Evolutionary conservation across 2,888 invertebrate genomes (phyloP).

Genomic region (Ophioninae sp.): DNA sequence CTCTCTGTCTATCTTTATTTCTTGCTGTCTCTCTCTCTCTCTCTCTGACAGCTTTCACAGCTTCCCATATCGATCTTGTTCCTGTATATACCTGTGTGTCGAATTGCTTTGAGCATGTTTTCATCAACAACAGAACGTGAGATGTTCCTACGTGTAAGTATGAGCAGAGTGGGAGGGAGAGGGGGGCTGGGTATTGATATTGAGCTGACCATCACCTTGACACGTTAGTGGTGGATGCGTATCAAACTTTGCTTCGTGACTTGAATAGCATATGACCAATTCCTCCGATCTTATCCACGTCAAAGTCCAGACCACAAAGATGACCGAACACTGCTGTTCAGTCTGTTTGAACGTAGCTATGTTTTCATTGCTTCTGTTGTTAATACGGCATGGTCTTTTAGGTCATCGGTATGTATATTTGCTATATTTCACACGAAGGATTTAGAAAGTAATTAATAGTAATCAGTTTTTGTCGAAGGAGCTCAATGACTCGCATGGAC

Average conservation of each 20-base stretch:
- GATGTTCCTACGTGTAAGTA: conserved; percentile 2
- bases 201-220: conserved; percentile 9
- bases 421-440: not conserved
- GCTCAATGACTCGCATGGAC: not conserved
- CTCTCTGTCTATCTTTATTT: not conserved
- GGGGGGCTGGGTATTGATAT: not conserved
- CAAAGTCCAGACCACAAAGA: not conserved
- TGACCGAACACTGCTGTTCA: not conserved
- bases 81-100: conserved; percentile 18
- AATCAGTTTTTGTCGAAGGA: not conserved
- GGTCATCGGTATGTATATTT: too few relatives aligned
- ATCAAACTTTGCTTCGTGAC: not conserved
- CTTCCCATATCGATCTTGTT: conserved; percentile 3
- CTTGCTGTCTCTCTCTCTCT: conserved; percentile 6
- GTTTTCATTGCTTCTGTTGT: not conserved
- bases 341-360: not conserved
- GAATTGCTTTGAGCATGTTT: conserved; percentile 21
- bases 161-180: conserved; percentile 14
- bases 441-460: not conserved
- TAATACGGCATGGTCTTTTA: not conserved
- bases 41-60: conserved; percentile 5
- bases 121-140: conserved; percentile 7
- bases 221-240: not conserved
- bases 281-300: not conserved
- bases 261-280: not conserved